Evolutionary conservation across 1,140 invertebrate species (phyloP).

Genomic region (Zaprionus tsacasi): DNA sequence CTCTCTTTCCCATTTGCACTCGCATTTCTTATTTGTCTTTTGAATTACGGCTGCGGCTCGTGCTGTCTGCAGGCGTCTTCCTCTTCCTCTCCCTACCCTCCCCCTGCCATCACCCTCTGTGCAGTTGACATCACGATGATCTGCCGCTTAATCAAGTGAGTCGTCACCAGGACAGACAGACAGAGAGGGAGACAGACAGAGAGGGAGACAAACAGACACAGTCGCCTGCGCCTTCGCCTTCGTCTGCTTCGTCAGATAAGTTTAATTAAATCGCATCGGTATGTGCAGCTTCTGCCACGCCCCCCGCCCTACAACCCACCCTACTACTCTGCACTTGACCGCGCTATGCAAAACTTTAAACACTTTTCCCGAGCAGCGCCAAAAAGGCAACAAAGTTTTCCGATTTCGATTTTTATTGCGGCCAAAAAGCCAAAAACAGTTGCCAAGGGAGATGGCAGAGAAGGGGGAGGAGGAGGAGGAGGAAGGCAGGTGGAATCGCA

Average conservation of each 20-base stretch:
- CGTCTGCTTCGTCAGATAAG: slow-evolving; percentile 50
- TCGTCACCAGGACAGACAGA: slow-evolving; percentile 6
- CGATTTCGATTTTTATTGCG: slow-evolving; percentile 78
- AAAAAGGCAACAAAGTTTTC: slow-evolving; percentile 63
- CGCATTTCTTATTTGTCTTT: slow-evolving; percentile 63
- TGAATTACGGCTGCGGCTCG: slow-evolving; percentile 41
- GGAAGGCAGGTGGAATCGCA: slow-evolving; percentile 27
- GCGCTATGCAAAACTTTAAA: slow-evolving; percentile 53
- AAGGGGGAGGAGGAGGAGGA: slow-evolving; percentile 2
- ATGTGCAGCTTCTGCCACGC: slow-evolving; percentile 35
- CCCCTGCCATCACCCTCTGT: not conserved
- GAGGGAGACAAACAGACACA: not conserved
- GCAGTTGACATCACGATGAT: slow-evolving; percentile 43
- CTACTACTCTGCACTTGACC: slow-evolving; percentile 2
- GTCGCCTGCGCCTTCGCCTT: not conserved
- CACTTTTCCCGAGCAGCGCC: slow-evolving; percentile 37
- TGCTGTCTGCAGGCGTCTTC: not conserved
- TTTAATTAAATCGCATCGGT: slow-evolving; percentile 71
- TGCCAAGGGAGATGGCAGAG: slow-evolving; percentile 31
- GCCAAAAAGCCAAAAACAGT: slow-evolving; percentile 42
- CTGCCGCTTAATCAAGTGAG: slow-evolving; percentile 64
- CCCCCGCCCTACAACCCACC: not conserved
- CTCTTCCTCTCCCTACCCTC: not conserved
- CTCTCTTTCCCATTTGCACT: slow-evolving; percentile 7
- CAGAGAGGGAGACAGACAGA: not conserved